phyloP scores from a whole-genome alignment of 2,797 vertebrate genomes.

The Lagocephalus sceleratus region DNA sequence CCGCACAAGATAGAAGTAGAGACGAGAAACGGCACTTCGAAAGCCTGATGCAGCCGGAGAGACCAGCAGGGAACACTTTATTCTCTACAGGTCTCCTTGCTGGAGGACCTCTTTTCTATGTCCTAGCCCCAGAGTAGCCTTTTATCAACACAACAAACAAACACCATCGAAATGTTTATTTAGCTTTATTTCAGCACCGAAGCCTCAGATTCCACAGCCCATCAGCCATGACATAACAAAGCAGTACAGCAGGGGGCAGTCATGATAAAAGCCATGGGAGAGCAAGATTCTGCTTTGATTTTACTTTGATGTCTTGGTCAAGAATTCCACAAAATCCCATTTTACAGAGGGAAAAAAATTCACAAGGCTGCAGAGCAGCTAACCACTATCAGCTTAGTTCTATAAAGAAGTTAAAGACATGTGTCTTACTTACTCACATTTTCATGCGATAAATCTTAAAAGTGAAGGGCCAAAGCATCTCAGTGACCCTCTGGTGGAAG shows the following conservation, averaged over 20 bases:
- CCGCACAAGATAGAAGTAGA: conserved; percentile 52
- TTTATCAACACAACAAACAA: too few species aligned
- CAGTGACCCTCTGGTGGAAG: too few species aligned
- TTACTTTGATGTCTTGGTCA: background rate
- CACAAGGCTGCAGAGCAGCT: background rate
- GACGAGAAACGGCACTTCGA: conserved; percentile 41
- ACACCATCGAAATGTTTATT: too few species aligned
- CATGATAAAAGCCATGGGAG: background rate
- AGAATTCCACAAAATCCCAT: background rate
- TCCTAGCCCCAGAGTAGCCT: background rate
- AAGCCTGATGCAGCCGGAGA: conserved; percentile 13
- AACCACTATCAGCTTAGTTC: too few species aligned
- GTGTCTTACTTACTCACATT: too few species aligned
- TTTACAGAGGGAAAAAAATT: background rate
- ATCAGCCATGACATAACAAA: background rate
- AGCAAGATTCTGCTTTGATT: background rate
- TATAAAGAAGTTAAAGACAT: too few species aligned
- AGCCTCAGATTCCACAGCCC: too few species aligned
- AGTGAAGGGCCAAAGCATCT: too few species aligned
- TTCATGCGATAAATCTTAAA: too few species aligned
- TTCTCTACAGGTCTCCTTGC: background rate
- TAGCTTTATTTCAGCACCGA: too few species aligned
- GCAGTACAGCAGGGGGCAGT: background rate
- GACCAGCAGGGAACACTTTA: conserved; percentile 23
- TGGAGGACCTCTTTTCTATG: background rate